phyloP scores from a whole-genome alignment of 2,888 invertebrate genomes.

The Chaetoderma sp. region DNA sequence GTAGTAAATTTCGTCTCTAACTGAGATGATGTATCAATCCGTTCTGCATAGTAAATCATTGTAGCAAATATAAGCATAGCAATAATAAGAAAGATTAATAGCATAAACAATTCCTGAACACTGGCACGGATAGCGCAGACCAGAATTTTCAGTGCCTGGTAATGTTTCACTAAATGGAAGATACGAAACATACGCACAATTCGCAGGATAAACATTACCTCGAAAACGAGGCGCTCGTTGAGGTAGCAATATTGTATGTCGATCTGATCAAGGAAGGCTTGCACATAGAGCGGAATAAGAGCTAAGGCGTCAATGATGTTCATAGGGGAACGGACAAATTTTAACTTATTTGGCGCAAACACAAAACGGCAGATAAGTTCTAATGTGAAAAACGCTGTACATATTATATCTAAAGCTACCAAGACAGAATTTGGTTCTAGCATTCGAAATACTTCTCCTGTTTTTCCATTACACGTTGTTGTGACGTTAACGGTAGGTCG shows the following conservation, averaged over 20 bases:
- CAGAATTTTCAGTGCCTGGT: conserved; percentile 70
- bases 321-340: conserved; percentile 59
- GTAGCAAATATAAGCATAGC: conserved; percentile 67
- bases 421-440: too few species aligned
- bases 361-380: conserved; percentile 60
- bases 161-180: conserved; percentile 71
- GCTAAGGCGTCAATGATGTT: conserved; percentile 66
- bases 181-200: conserved; percentile 71
- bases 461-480: conserved; percentile 15
- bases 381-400: conserved; percentile 65
- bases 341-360: conserved; percentile 57
- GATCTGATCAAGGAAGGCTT: conserved; percentile 58
- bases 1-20: conserved; percentile 59
- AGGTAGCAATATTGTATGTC: conserved; percentile 57
- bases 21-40: conserved; percentile 53
- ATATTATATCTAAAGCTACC: conserved; percentile 59
- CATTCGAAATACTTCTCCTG: too few species aligned
- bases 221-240: conserved; percentile 61
- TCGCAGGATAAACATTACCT: conserved; percentile 70
- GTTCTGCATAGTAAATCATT: conserved; percentile 67
- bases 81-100: conserved; percentile 67
- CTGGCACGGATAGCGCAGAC: conserved; percentile 70
- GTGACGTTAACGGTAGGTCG: conserved; percentile 37
- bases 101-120: conserved; percentile 67
- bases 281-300: conserved; percentile 65